Conservation (phyloP, 2,888 invertebrate genomes). For the Eugnorisma glareosa region DNA sequence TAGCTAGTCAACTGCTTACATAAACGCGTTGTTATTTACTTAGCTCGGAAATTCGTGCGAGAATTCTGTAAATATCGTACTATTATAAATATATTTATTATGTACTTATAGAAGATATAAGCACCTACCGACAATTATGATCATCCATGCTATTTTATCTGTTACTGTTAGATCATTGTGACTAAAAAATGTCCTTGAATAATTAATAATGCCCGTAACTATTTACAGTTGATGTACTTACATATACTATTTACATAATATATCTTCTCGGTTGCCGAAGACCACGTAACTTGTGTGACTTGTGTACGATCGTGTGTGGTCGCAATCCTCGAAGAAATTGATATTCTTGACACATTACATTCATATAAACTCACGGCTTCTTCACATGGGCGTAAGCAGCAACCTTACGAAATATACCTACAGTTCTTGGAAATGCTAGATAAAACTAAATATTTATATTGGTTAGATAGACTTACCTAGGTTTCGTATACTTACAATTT, state of each 20-base stretch:
- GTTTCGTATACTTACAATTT: no score
- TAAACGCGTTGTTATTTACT: conserved; percentile 3
- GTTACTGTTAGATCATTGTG: conserved; percentile 11
- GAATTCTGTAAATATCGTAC: neutral
- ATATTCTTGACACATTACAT: neutral
- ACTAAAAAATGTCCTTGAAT: neutral
- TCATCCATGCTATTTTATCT: neutral
- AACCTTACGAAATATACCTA: neutral
- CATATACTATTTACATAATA: no score
- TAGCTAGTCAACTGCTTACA: no score
- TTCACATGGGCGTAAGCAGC: neutral
- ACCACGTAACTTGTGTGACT: neutral
- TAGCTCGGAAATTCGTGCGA: neutral
- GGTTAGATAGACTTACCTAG: neutral
- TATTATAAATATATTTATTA: no score
- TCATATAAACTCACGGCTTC: neutral
- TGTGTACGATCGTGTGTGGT: neutral
- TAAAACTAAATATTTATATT: neutral
- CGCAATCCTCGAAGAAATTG: neutral
- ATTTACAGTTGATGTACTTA: neutral
- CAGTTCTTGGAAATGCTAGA: neutral
- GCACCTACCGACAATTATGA: neutral
- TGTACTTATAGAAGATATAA: no score
- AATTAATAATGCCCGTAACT: neutral
- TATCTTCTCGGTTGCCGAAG: neutral